Percentiles rank a stretch among this genome's conserved stretches.
Conservation (phyloP, 2,888 invertebrate genomes). For the Alcis repandata region DNA sequence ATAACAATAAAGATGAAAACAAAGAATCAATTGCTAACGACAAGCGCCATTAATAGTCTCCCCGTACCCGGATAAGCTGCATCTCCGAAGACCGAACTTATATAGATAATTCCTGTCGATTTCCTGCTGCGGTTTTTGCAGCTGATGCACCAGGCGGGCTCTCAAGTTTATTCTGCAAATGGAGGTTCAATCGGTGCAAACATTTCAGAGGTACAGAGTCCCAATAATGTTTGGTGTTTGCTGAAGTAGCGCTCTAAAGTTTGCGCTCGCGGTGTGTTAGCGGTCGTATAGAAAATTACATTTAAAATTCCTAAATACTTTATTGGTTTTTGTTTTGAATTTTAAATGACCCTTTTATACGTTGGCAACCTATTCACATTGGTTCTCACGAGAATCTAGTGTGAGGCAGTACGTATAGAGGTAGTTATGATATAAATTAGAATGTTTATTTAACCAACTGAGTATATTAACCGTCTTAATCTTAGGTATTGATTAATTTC, state of each 20-base stretch:
- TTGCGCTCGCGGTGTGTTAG: constrained; percentile 1
- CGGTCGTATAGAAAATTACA: neutral
- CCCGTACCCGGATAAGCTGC: neutral
- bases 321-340: neutral
- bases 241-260: neutral
- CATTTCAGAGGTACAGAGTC: neutral
- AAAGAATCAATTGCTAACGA: too few relatives aligned
- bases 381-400: too few relatives aligned
- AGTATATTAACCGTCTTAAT: too few relatives aligned
- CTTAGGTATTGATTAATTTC: too few relatives aligned
- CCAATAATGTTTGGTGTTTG: constrained; percentile 2
- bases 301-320: neutral
- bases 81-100: neutral
- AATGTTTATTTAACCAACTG: too few relatives aligned
- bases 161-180: constrained; percentile 7
- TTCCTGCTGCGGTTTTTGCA: neutral
- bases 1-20: too few relatives aligned
- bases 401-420: too few relatives aligned
- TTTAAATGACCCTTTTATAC: too few relatives aligned
- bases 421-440: too few relatives aligned
- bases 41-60: too few relatives aligned
- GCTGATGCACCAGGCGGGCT: constrained; percentile 4
- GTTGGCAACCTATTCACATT: too few relatives aligned
- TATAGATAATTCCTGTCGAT: neutral
- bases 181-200: constrained; percentile 7